phyloP scores from a whole-genome alignment of 2,797 vertebrate genomes.

The Darevskia nairensis region DNA sequence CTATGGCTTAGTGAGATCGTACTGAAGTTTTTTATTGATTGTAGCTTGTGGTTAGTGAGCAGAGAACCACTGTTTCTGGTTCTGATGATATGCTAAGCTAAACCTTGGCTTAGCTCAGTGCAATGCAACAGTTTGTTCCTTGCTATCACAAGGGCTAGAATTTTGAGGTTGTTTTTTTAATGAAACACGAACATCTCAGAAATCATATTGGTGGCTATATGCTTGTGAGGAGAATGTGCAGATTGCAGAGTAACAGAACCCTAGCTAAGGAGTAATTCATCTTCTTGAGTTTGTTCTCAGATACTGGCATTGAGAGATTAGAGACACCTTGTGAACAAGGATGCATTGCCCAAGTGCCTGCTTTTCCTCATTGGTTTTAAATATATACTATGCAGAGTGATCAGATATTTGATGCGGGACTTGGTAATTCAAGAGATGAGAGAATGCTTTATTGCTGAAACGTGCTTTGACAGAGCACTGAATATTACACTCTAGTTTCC shows the following conservation, averaged over 20 bases:
- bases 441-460: conserved; percentile 6
- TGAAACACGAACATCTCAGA: background rate
- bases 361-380: background rate
- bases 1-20: too few species aligned
- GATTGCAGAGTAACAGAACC: background rate
- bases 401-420: background rate
- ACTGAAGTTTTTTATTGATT: too few species aligned
- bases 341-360: conserved; percentile 5
- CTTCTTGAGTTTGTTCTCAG: conserved; percentile 21
- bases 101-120: too few species aligned
- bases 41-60: too few species aligned
- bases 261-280: conserved; percentile 12
- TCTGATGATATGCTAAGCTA: too few species aligned
- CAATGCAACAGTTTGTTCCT: background rate
- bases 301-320: conserved; percentile 8
- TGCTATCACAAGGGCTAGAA: background rate
- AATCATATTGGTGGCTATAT: too few species aligned
- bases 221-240: background rate
- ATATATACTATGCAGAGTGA: background rate
- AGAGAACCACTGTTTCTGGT: too few species aligned
- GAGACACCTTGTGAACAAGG: conserved; percentile 12
- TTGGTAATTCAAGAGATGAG: conserved; percentile 15
- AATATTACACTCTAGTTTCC: conserved; percentile 20
- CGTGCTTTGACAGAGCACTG: conserved; percentile 31
- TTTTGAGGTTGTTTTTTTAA: too few species aligned